Base-by-base conservation (phyloP, 1,140 invertebrate species). In the Asobara japonica region DNA sequence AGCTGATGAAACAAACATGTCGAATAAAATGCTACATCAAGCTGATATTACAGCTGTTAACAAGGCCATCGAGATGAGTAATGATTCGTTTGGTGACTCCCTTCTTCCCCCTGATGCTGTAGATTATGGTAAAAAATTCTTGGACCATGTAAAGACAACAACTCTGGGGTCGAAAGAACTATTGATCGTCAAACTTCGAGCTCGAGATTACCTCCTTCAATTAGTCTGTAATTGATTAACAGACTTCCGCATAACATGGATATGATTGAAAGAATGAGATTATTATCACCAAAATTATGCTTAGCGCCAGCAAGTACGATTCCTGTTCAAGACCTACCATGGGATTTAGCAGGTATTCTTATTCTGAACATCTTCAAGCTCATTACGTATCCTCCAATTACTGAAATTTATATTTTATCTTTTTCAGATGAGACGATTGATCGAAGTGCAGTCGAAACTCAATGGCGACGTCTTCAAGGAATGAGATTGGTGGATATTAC, bases 1-100 rank as follows among this genome's bases (percentile, higher is more conserved):
- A n/a, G 60, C 69, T 71, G 77, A 69, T 68, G 82, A 20, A 22
- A 76, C 22, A 33, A 66, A 68, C 65, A 61, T 81, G 51, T 61
- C 56, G 10, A 29, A 8, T 29, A 29, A 8, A 3, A 61, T 29
- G 6, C 13, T 61, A 5, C 56, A 61, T 11, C 56, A 61, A 29
- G 25, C 56, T 29, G 56, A 61, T 61, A 2, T 61, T 5, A n/a
- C 27, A 7, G 56, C 8, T 29, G 56, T 61, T 10, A 25, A 8
- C 11, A 27, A 27, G 13, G 56, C 56, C 16, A 10, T 61, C 4
- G 13, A 61, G 2, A 61, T 13, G 30, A 5, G 8, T 3, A 6
- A 7, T 8, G 56, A 61, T 61, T 10, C 5, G 13, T 2, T 61
- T 29, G 56, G 0, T 29, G 30, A 61, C 16, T 61, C 56, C 13